A percentile compares a stretch with the other conserved stretches of the same genome.
Conservation (phyloP, 1,140 invertebrate species). For the Paraescarpia echinospica region DNA sequence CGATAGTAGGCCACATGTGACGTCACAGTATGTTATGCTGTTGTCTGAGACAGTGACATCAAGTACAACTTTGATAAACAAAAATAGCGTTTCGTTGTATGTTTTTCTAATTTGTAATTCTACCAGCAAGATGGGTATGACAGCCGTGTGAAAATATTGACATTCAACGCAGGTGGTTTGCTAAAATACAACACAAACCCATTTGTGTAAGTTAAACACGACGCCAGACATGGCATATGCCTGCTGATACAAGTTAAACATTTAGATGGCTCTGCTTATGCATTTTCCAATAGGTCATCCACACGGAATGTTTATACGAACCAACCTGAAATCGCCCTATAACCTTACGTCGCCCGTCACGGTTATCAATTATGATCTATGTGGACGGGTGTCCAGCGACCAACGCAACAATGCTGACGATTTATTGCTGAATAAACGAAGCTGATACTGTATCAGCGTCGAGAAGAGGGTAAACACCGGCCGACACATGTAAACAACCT, state of each 20-base stretch:
- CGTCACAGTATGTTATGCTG: neutral
- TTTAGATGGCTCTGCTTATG: neutral
- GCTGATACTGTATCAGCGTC: neutral
- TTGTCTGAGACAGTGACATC: neutral
- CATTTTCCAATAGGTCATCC: neutral
- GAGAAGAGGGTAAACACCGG: neutral
- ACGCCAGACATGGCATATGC: neutral
- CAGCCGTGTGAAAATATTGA: neutral
- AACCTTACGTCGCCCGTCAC: neutral
- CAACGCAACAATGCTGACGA: neutral
- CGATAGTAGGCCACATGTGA: neutral
- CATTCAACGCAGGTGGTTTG: neutral
- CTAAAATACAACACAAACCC: neutral
- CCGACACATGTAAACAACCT: neutral
- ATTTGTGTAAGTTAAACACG: neutral
- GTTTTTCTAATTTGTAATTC: too few relatives aligned
- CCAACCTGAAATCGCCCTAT: neutral
- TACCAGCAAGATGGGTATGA: neutral
- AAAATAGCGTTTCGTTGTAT: neutral
- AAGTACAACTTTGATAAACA: neutral
- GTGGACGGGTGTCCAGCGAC: neutral
- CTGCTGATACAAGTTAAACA: neutral
- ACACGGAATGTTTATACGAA: neutral
- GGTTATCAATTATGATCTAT: neutral
- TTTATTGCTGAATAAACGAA: neutral